Conservation (phyloP, 2,888 invertebrate species). For the Zygaena filipendulae region DNA sequence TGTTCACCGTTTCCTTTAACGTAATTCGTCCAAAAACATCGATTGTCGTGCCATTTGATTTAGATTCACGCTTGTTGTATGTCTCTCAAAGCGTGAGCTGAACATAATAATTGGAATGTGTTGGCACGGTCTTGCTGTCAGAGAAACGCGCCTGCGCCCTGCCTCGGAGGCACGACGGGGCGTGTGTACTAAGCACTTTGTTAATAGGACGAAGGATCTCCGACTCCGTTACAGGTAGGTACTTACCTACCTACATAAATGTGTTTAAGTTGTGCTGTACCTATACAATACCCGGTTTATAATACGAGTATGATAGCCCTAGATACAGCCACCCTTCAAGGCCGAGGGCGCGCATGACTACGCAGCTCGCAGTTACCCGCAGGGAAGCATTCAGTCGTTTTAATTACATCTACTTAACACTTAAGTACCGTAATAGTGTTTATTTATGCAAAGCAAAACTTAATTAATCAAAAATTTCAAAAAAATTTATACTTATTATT, state of each 20-base stretch:
- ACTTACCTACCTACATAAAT: not conserved
- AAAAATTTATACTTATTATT: no score
- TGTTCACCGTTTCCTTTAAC: no score
- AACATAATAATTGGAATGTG: conserved; percentile 48
- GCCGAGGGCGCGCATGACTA: conserved; percentile 33
- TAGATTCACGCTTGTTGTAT: no score
- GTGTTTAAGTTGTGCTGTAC: conserved; percentile 8
- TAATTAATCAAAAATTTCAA: no score
- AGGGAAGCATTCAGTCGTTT: no score
- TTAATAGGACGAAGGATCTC: conserved; percentile 50
- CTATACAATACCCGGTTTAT: conserved; percentile 16
- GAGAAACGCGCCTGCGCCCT: conserved; percentile 48
- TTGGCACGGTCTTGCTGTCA: conserved; percentile 47
- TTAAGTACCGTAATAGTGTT: no score
- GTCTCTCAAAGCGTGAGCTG: no score
- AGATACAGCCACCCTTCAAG: conserved; percentile 33
- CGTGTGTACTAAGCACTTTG: conserved; percentile 37
- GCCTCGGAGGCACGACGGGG: conserved; percentile 48
- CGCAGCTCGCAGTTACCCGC: conserved; percentile 35
- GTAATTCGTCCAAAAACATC: no score
- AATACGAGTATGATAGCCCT: conserved; percentile 11
- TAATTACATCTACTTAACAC: no score
- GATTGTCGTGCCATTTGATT: no score
- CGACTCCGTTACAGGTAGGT: no score
- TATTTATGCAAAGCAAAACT: no score